Percentiles rank a stretch among this genome's conserved stretches.
Evolutionary conservation across 2,888 invertebrate species (phyloP).

Genomic region (Microplitis manilae): DNA sequence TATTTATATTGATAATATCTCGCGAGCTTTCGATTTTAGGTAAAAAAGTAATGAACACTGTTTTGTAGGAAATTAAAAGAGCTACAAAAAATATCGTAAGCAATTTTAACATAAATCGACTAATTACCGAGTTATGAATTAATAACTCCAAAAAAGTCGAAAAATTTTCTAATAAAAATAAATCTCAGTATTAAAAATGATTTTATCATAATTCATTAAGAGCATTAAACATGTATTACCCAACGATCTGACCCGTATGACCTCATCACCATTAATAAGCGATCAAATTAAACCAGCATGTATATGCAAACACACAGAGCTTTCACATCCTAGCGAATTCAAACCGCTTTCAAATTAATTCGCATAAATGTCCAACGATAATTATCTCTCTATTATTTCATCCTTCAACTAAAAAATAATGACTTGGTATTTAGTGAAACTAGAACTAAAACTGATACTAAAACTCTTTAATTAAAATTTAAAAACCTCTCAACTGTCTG

Average conservation of each 20-base stretch:
- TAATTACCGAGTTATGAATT: no score
- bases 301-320: neutral
- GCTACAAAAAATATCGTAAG: no score
- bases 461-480: no score
- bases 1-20: no score
- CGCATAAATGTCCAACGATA: neutral
- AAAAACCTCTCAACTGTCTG: no score
- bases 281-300: neutral
- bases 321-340: neutral
- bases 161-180: neutral
- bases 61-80: no score
- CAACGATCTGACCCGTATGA: neutral
- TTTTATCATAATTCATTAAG: neutral
- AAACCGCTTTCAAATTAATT: neutral
- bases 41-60: no score
- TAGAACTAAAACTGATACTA: no score
- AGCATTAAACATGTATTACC: neutral
- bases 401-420: no score
- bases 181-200: neutral
- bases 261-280: neutral
- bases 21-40: no score
- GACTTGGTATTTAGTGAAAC: no score
- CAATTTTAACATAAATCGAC: no score
- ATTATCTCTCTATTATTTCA: neutral
- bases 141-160: neutral